Percentiles rank a stretch among this genome's conserved stretches.
Evolutionary conservation across 2,113 vertebrate genomes (phyloP).

Genomic region (Larimichthys polyactis): DNA sequence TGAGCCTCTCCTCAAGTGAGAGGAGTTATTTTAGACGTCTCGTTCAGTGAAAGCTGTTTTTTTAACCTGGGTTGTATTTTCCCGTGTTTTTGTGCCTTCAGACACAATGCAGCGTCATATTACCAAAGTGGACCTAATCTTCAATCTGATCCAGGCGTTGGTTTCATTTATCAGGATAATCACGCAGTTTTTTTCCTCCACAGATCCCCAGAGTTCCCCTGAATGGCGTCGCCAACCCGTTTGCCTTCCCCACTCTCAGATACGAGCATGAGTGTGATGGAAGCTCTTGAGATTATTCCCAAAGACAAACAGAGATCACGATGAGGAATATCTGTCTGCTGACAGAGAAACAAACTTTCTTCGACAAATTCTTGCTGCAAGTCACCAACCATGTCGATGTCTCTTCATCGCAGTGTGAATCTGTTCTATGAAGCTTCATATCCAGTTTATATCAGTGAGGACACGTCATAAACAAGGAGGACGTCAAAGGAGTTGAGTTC

Average conservation of each 20-base stretch:
- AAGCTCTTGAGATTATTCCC: not conserved
- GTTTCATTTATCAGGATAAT: not conserved
- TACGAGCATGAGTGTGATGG: not conserved
- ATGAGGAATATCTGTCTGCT: not conserved
- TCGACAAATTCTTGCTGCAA: not conserved
- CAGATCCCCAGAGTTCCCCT: constrained; percentile 41
- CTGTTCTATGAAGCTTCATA: not conserved
- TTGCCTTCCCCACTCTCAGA: constrained; percentile 2
- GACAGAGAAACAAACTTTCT: not conserved
- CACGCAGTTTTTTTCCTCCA: not conserved
- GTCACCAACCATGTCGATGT: not conserved
- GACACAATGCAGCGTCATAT: too few species aligned
- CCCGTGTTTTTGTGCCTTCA: too few species aligned
- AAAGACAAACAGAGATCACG: not conserved
- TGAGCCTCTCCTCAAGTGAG: not conserved
- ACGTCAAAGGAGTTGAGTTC: too few species aligned
- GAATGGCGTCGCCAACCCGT: constrained; percentile 27
- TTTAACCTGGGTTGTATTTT: too few species aligned
- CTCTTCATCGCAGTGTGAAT: not conserved
- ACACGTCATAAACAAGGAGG: not conserved
- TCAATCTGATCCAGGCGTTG: not conserved
- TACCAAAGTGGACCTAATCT: not conserved
- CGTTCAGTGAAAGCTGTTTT: not conserved
- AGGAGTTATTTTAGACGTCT: not conserved
- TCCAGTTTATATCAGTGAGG: not conserved